These are phyloP conservation scores for Spisula solida DNA, from an alignment of 2,888 invertebrate genomes.

Conservation along the genomic window DNA sequence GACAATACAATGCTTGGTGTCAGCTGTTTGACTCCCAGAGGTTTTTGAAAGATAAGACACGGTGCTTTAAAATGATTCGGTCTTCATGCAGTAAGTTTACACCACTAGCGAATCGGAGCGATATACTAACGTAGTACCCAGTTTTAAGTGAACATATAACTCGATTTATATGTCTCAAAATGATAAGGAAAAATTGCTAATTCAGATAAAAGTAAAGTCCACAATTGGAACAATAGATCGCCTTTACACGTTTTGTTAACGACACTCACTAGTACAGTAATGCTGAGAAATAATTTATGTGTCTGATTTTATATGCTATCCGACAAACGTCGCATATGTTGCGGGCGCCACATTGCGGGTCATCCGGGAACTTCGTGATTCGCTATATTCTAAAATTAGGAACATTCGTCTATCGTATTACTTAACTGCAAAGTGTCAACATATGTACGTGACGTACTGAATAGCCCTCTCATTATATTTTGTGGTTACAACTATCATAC, in stretches of 20 bases:
- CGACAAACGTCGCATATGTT: neutral
- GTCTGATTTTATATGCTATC: neutral
- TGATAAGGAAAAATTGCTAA: slow-evolving; percentile 15
- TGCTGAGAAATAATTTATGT: neutral
- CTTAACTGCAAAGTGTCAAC: neutral
- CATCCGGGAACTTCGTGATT: slow-evolving; percentile 37
- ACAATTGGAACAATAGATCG: slow-evolving; percentile 5
- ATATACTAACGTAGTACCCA: neutral
- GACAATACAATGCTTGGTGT: slow-evolving; percentile 35
- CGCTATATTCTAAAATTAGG: slow-evolving; percentile 29
- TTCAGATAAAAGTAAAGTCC: slow-evolving; percentile 4
- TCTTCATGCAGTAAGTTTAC: neutral
- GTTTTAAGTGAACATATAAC: neutral
- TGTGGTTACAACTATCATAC: neutral
- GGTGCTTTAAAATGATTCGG: neutral
- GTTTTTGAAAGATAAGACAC: slow-evolving; percentile 53
- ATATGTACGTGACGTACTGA: neutral
- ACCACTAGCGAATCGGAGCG: neutral
- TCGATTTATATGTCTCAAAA: neutral
- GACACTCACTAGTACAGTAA: neutral
- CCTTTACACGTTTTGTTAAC: neutral
- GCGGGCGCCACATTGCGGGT: slow-evolving; percentile 20
- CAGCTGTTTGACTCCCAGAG: slow-evolving; percentile 57
- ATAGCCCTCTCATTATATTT: neutral
- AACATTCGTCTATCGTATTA: neutral